A percentile compares a stretch with the other conserved stretches of the same genome.
Conservation (phyloP, 2,113 vertebrate species). For the Neodontobutis hainanensis region DNA sequence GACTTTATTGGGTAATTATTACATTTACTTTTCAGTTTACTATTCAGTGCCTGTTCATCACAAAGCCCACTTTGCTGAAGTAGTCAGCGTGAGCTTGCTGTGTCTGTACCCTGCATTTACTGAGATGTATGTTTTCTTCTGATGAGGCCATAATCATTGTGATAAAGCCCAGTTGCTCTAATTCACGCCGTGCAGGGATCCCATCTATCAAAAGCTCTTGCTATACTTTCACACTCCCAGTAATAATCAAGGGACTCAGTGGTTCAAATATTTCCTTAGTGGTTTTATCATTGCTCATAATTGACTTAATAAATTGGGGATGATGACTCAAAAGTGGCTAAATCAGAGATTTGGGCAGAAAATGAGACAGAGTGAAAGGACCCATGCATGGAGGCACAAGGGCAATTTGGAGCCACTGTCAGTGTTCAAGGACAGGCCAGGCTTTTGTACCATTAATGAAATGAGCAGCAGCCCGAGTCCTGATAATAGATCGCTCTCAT, state of each 20-base stretch:
- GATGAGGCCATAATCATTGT: constrained; percentile 20
- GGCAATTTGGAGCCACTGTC: constrained; percentile 57
- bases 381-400: constrained; percentile 41
- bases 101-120: constrained; percentile 13
- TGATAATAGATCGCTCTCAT: constrained; percentile 37
- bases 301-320: constrained; percentile 62
- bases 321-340: constrained; percentile 50
- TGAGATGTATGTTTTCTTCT: constrained; percentile 4
- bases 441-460: constrained; percentile 54
- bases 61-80: background rate
- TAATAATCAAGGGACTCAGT: constrained; percentile 39
- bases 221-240: constrained; percentile 17
- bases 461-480: constrained; percentile 36
- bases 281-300: constrained; percentile 49
- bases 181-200: background rate
- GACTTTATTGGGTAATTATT: too few relatives aligned
- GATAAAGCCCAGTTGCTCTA: constrained; percentile 9
- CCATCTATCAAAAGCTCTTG: constrained; percentile 14
- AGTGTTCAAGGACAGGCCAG: constrained; percentile 56
- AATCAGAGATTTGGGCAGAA: constrained; percentile 34
- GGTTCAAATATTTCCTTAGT: constrained; percentile 40
- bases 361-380: constrained; percentile 34
- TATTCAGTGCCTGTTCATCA: background rate
- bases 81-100: background rate
- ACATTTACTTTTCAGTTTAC: too few relatives aligned